phyloP scores from a whole-genome alignment of 2,888 invertebrate species.

The Lycia hirtaria region DNA sequence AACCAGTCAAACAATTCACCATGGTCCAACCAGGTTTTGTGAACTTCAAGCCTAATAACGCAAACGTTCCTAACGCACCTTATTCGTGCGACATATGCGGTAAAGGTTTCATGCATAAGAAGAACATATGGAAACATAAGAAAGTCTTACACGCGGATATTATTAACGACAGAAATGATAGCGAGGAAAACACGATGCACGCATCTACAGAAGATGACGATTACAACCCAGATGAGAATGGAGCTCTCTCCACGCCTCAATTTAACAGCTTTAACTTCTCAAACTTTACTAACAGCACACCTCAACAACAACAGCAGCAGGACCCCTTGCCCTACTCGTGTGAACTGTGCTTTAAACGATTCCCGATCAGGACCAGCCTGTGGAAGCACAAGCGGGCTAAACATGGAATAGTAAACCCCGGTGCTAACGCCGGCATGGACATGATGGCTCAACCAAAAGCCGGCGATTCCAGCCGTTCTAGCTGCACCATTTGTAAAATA shows the following conservation, averaged over 20 bases:
- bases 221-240: slow-evolving; percentile 76
- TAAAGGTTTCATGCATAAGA: slow-evolving; percentile 85
- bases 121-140: slow-evolving; percentile 84
- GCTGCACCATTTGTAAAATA: slow-evolving; percentile 86
- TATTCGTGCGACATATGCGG: slow-evolving; percentile 88
- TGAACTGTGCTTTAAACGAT: slow-evolving; percentile 77
- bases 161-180: slow-evolving; percentile 74
- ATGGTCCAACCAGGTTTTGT: slow-evolving; percentile 67
- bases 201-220: slow-evolving; percentile 82
- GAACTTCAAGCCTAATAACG: slow-evolving; percentile 70
- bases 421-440: slow-evolving; percentile 54
- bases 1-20: slow-evolving; percentile 72
- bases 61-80: slow-evolving; percentile 77
- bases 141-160: slow-evolving; percentile 82
- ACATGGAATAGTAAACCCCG: slow-evolving; percentile 74
- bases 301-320: slow-evolving; percentile 22
- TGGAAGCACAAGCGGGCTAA: slow-evolving; percentile 83
- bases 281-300: slow-evolving; percentile 60
- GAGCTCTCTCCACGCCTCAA: slow-evolving; percentile 77
- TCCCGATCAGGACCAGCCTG: slow-evolving; percentile 76
- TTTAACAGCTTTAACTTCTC: slow-evolving; percentile 81
- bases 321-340: slow-evolving; percentile 73
- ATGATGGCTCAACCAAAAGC: slow-evolving; percentile 45
- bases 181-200: slow-evolving; percentile 81
- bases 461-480: slow-evolving; percentile 69